Percentiles rank a stretch among this genome's conserved stretches.
phyloP scores from a whole-genome alignment of 2,888 invertebrate genomes.

The Drosophila eohydei region DNA sequence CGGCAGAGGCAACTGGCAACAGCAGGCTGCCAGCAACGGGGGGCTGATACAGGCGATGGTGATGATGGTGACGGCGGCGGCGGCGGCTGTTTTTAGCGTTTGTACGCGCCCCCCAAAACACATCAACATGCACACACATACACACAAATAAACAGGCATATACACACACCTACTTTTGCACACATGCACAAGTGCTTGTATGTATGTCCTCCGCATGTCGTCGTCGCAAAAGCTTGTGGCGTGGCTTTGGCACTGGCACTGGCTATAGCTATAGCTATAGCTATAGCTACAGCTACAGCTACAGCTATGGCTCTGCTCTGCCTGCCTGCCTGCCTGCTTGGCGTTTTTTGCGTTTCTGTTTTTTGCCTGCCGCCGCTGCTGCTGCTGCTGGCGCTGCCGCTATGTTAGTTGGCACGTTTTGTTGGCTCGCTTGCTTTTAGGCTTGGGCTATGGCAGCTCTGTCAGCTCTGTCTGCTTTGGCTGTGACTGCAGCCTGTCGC shows the following conservation, averaged over 20 bases:
- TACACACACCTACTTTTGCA: slow-evolving; percentile 32
- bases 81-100: slow-evolving; percentile 77
- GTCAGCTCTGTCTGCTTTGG: slow-evolving; percentile 43
- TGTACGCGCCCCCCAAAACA: slow-evolving; percentile 70
- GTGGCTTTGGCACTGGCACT: slow-evolving; percentile 64
- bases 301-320: slow-evolving; percentile 44
- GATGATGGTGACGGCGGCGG: slow-evolving; percentile 23
- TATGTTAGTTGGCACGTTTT: slow-evolving; percentile 74
- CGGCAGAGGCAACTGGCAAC: slow-evolving; percentile 44
- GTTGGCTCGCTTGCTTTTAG: slow-evolving; percentile 74
- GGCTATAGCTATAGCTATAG: slow-evolving; percentile 45
- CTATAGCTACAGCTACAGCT: slow-evolving; percentile 24
- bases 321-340: slow-evolving; percentile 55
- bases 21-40: slow-evolving; percentile 36
- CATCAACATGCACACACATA: slow-evolving; percentile 29
- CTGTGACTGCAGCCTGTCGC: slow-evolving; percentile 68
- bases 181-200: slow-evolving; percentile 36
- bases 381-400: slow-evolving; percentile 61
- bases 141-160: slow-evolving; percentile 21
- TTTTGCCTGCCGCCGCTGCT: slow-evolving; percentile 63
- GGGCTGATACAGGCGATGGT: slow-evolving; percentile 43
- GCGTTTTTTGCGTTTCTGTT: slow-evolving; percentile 77
- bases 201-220: slow-evolving; percentile 57
- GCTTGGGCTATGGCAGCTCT: slow-evolving; percentile 50
- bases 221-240: slow-evolving; percentile 76